Base-by-base conservation (phyloP, 2,113 vertebrate genomes). In the Gavialis gangeticus region DNA sequence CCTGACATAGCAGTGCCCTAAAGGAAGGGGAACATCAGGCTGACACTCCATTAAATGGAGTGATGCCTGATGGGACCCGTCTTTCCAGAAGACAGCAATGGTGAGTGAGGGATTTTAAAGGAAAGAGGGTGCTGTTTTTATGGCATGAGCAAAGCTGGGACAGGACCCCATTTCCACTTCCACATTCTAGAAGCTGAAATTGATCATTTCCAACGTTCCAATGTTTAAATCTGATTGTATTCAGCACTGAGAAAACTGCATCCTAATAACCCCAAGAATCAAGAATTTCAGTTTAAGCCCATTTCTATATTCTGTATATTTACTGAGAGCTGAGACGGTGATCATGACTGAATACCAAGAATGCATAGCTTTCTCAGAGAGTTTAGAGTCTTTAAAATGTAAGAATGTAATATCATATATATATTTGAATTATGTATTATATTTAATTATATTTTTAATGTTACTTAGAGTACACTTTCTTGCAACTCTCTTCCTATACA, bases 261-360 rank as follows among this genome's bases (percentile, higher is more conserved):
- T 18, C 1, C 0, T 25, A 28, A 75, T 2, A 87, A 0, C 4
- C 37, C 1, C 4, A 54, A 63, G 59, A 0, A 34, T 83, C 58
- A 69, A 22, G 37, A 54, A 71, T 10, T 16, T 11, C 22, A 46
- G n/a, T 34, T 73, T 22, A 67, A 60, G 22, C 11, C 28, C 0
- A 0, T 16, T 58, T 63, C 59, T 73, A 46, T 21, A 37, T 12
- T 2, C 13, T 71, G 46, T 25, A 79, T 66, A 67, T 55, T 15
- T 34, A 59, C 15, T 2, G 4, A 14, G 18, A 16, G 66, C 21
- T 60, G 79, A 77, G 79, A 92, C 62, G 8, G 2, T 9, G 1
- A 1, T 67, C 4, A 11, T 87, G 59, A 2, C 25, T 71, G 57
- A 28, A 73, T 4, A 34, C 58, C 56, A n/a, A 71, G 56, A 64